Conservation (phyloP, 2,888 invertebrate species). For the Plagodis pulveraria region DNA sequence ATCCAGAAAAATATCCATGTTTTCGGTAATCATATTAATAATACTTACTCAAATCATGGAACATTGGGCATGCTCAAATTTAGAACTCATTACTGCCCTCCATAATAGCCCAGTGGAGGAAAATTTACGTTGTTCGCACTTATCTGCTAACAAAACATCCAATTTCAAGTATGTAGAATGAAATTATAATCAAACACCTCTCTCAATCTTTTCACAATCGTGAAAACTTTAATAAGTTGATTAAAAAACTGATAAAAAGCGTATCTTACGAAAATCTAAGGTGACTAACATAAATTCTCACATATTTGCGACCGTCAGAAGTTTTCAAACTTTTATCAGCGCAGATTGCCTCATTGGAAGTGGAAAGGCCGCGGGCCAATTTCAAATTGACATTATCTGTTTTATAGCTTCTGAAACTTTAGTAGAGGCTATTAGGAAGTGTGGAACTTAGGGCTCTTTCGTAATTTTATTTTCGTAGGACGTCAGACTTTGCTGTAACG, state of each 20-base stretch:
- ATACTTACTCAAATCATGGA: too few relatives aligned
- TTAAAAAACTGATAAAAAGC: constrained; percentile 7
- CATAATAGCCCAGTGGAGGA: too few relatives aligned
- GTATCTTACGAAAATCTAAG: constrained; percentile 5
- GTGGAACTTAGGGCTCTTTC: constrained; percentile 15
- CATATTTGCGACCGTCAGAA: constrained; percentile 23
- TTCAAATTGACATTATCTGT: constrained; percentile 30
- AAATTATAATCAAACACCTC: too few relatives aligned
- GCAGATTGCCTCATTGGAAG: constrained; percentile 17
- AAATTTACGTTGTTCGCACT: too few relatives aligned
- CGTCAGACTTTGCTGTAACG: not conserved
- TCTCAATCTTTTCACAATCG: too few relatives aligned
- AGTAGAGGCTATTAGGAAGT: constrained; percentile 19
- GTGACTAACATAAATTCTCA: constrained; percentile 25
- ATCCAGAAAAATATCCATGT: too few relatives aligned
- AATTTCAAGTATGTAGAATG: too few relatives aligned
- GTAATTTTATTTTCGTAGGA: constrained; percentile 17
- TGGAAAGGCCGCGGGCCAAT: constrained; percentile 24
- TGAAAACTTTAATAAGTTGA: not conserved
- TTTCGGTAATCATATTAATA: too few relatives aligned
- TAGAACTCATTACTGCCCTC: too few relatives aligned
- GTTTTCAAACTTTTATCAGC: constrained; percentile 24
- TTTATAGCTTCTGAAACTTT: constrained; percentile 23
- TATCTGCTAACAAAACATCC: too few relatives aligned
- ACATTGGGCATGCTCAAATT: too few relatives aligned